These are phyloP conservation scores for Takifugu ocellatus DNA, from an alignment of 2,797 vertebrate genomes.

Conservation along the genomic window DNA sequence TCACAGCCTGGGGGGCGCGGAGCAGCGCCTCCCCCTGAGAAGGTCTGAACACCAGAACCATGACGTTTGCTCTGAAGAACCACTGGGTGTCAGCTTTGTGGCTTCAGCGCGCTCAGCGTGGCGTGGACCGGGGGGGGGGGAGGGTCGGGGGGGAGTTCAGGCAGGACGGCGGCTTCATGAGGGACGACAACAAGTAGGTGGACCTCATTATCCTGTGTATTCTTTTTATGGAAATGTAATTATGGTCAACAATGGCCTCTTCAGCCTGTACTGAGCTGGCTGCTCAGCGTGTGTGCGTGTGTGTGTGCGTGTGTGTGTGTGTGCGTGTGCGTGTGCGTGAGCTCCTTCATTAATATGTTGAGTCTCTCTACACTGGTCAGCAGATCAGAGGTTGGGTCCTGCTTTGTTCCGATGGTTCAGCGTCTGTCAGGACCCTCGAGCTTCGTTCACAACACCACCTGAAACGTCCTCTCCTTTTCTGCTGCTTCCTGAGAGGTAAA, in stretches of 20 bases:
- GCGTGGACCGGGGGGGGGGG: too few relatives aligned
- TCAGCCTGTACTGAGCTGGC: constrained; percentile 28
- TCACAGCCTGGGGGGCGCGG: too few relatives aligned
- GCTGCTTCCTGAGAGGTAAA: not conserved
- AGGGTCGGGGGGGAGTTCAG: too few relatives aligned
- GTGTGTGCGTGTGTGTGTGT: not conserved
- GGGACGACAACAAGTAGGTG: constrained; percentile 35
- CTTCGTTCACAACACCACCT: constrained; percentile 14
- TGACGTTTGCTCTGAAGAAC: too few relatives aligned
- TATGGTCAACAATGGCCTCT: constrained; percentile 11
- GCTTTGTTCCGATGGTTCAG: constrained; percentile 42
- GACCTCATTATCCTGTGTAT: constrained; percentile 22
- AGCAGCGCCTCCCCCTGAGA: too few relatives aligned
- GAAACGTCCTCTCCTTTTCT: constrained; percentile 13
- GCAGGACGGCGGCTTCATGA: constrained; percentile 5
- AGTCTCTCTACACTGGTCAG: constrained; percentile 55
- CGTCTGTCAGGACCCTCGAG: constrained; percentile 20
- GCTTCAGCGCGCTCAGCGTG: too few relatives aligned
- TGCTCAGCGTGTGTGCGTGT: constrained; percentile 14
- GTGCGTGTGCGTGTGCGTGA: too few relatives aligned
- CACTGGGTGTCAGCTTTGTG: too few relatives aligned
- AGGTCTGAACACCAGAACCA: too few relatives aligned
- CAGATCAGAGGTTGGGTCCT: constrained; percentile 48
- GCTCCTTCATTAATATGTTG: constrained; percentile 49
- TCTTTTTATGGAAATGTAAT: constrained; percentile 51